Base-by-base conservation (phyloP, 2,113 vertebrate genomes). In the Mastomys natalensis region DNA sequence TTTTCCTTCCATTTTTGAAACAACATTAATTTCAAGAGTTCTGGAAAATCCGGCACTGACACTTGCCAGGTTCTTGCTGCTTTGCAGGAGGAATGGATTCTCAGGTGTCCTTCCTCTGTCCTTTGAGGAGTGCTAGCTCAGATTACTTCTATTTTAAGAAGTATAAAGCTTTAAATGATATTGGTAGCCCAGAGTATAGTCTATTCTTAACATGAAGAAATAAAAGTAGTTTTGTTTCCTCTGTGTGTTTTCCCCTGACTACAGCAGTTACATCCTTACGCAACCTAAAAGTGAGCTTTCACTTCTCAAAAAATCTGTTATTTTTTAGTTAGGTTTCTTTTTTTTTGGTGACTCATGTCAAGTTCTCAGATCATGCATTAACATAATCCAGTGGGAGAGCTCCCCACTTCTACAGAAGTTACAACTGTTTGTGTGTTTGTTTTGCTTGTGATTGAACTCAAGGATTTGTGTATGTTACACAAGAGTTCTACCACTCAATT, bases 61-160 rank as follows among this genome's bases (percentile, higher is more conserved):
- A 16, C 40, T 92, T 91, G 73, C 90, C 26, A 40, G 78, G 29
- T 76, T 93, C 62, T 87, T 74, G 24, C 45, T 90, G 70, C 94
- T 97, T 93, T 92, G 89, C 24, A 21, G 58, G 76, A 91, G 68
- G 43, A 80, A 88, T 34, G 48, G 51, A 81, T 95, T 95, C 90
- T 92, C 62, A 84, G 43, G 40, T 17, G 15, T 81, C 82, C 37
- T 96, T 90, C 31, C 37, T 91, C 82, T 68, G 86, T 55, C 81
- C 72, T 94, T 92, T 53, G 34, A 88, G 62, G 87, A 93, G 43
- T 53, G 60, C 86, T 92, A 86, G 70, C 93, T 96, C 82, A 74
- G 31, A 91, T 70, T 7, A 74, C 66, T 91, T 95, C 80, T 96
- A 78, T 96, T 93, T 96, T 91, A 96, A 91, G 95, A 96, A 88